Percentiles rank a stretch among this genome's conserved stretches.
Evolutionary conservation across 37 sponge, comb jelly and placozoan genomes (phyloP).

Genomic region (Eunapius fragilis): DNA sequence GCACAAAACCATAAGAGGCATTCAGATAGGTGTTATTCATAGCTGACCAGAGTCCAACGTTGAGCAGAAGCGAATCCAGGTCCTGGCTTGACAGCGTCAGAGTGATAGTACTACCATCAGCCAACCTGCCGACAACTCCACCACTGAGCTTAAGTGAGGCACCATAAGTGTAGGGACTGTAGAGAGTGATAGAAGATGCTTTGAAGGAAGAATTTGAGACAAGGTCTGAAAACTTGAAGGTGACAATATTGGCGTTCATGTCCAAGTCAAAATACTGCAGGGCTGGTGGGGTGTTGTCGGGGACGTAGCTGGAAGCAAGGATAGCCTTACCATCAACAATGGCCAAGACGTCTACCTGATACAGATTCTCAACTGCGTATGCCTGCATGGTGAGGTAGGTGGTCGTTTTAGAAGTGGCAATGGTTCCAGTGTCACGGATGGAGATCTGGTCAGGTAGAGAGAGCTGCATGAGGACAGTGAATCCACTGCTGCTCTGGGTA

Average conservation of each 20-base stretch:
- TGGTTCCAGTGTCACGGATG: slow-evolving; percentile 62
- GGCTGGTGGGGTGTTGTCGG: slow-evolving; percentile 69
- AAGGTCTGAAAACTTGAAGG: slow-evolving; percentile 69
- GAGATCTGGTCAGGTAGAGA: slow-evolving; percentile 69
- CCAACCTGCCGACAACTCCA: slow-evolving; percentile 57
- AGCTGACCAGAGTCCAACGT: slow-evolving; percentile 20
- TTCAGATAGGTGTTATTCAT: slow-evolving; percentile 35
- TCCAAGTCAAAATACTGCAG: slow-evolving; percentile 71
- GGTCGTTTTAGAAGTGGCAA: slow-evolving; percentile 53
- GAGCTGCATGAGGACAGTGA: slow-evolving; percentile 51
- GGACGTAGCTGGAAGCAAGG: slow-evolving; percentile 44
- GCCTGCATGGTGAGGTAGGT: slow-evolving; percentile 89
- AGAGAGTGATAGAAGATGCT: slow-evolving; percentile 46
- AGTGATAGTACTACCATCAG: slow-evolving; percentile 68
- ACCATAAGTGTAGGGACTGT: slow-evolving; percentile 1
- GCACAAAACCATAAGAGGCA: slow-evolving; percentile 29
- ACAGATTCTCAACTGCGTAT: slow-evolving; percentile 90
- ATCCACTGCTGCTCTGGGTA: slow-evolving; percentile 69
- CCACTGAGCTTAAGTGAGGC: slow-evolving; percentile 39
- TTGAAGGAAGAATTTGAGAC: slow-evolving; percentile 61
- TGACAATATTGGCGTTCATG: slow-evolving; percentile 66
- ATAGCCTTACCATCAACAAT: slow-evolving; percentile 88
- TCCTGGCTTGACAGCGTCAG: slow-evolving; percentile 48
- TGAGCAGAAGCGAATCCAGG: slow-evolving; percentile 60
- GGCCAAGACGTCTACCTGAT: slow-evolving; percentile 79